Evolutionary conservation across 2,888 invertebrate species (phyloP), one percentile per base, ranked within the genome.

Genomic region (Linyphia triangularis): DNA sequence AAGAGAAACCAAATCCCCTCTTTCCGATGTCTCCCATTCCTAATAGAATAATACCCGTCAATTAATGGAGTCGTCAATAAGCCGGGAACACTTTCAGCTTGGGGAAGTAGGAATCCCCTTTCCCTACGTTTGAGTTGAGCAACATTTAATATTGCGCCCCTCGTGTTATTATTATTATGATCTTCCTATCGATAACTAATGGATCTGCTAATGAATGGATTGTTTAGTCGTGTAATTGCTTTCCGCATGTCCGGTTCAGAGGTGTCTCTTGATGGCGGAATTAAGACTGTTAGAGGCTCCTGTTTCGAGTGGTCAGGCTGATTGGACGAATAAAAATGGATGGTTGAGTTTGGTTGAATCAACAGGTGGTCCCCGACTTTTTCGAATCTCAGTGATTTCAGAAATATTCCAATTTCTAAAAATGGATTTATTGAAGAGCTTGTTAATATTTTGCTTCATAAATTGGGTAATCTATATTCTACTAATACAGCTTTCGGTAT

Each of bases 141-240:
- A 51, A 51, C 43, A 59, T 82, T 57, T 57, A 67, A 82, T 72
- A 72, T 72, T 43, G 40, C 22, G 51, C 43, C 65, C 22, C 59
- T 13, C 63, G 72, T 10, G 7, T 37, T 82, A 61, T 43, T 16
- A 16, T 51, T 51, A 16, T n/a, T 51, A 16, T 61, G 57, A 72
- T 82, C 75, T 73, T 65, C 73, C 57, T 33, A n/a, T 85, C 30
- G 77, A 85, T 85, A 85, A 85, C 84, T 85, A 75, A 85, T 85
- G 84, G 59, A 59, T 16, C 75, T 77, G n/a, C n/a, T 85, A 85
- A 85, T 85, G 84, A 85, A 85, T 69, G 57, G 75, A 59, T 28
- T 69, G 75, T 83, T 73, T 83, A 73, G 51, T 43, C 65, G 77
- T 59, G 67, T 77, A 85, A 85, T 85, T 85, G 77, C 65, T 70